These are phyloP conservation scores for Patella depressa DNA, from an alignment of 2,888 invertebrate species.

Conservation along the genomic window DNA sequence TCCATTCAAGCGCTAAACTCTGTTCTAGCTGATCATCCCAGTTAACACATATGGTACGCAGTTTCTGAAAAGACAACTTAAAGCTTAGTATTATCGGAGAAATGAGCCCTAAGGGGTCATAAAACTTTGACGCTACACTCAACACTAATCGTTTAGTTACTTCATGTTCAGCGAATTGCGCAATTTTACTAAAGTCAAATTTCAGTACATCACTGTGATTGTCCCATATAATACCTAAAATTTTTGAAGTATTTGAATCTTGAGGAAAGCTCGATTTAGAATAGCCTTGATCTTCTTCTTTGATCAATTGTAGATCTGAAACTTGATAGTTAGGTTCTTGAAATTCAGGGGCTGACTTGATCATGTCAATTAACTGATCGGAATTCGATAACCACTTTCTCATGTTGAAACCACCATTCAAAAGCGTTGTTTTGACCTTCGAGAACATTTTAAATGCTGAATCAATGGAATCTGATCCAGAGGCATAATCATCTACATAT, in stretches of 20 bases:
- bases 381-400: background rate
- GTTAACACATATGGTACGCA: background rate
- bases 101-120: conserved; percentile 3
- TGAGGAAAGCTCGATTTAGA: background rate
- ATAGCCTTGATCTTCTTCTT: background rate
- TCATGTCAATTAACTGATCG: background rate
- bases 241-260: background rate
- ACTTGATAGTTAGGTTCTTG: too few relatives aligned
- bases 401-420: background rate
- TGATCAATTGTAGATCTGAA: too few relatives aligned
- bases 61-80: conserved; percentile 1
- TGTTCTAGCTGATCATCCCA: background rate
- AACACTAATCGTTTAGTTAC: background rate
- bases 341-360: too few relatives aligned
- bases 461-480: background rate
- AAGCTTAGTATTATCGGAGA: background rate
- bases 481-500: background rate
- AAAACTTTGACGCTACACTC: background rate
- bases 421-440: background rate
- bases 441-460: background rate
- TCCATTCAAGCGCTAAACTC: background rate
- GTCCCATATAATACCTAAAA: background rate
- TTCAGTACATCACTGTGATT: background rate
- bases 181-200: background rate
- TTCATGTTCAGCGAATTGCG: background rate